Evolutionary conservation across 2,113 vertebrate species (phyloP), one percentile per base, ranked within the genome.

Genomic region (Psephotus haematonotus): DNA sequence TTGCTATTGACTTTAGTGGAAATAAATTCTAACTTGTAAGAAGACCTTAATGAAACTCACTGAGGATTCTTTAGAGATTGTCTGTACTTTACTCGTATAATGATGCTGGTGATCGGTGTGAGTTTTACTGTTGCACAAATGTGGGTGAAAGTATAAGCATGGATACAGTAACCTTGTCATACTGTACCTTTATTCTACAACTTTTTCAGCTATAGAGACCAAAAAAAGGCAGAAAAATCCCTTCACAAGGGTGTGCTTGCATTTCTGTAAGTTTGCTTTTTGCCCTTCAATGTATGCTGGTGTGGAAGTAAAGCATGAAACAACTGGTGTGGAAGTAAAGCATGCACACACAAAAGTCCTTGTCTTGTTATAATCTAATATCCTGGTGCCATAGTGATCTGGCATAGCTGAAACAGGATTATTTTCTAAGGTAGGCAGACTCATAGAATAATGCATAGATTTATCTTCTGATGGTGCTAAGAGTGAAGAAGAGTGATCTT

Each of bases 271-370:
- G 31, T 50, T 49, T 24, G 6, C 6, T 16, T 57, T 62, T 53
- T 90, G 7, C 28, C 24, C 7, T 28, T 60, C 2, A 1, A 27
- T 19, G 22, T 72, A 7, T 35, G 17, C 20, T 43, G 41, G 5
- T 80, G 3, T 39, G 37, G 55, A 83, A 82, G 11, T 60, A 39
- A 63, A 59, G n/a, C 3, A 0, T 1, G 1, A 9, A 82, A 6
- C 20, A 67, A 33, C 60, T 18, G 55, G 17, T 31, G 9, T 39
- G 37, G 55, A 83, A 82, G 11, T 60, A n/a, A 63, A 59, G n/a
- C 3, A 0, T 1, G 1, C 18, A 10, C 33, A 13, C 17, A 18
- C 7, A 13, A 18, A 9, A 41, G 28, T 44, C 6, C 33, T 70
- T 70, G 20, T 24, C 49, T 44, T 55, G 13, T 16, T 84, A 7